These are phyloP conservation scores for Caligus rogercresseyi DNA, from an alignment of 1,140 invertebrate species.

Conservation along the genomic window DNA sequence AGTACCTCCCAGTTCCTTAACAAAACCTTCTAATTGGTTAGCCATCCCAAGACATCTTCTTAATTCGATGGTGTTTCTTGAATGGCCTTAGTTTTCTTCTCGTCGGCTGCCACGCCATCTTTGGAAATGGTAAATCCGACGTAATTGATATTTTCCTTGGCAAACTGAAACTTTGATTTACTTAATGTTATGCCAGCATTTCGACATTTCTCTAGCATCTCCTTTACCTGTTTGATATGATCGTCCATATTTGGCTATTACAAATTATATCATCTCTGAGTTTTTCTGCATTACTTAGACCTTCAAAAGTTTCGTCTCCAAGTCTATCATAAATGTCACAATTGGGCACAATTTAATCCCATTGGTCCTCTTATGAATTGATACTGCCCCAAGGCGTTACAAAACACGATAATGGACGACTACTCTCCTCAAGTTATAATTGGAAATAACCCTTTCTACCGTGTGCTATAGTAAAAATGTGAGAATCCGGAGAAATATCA, in stretches of 20 bases:
- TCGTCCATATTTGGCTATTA: background rate
- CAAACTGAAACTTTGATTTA: background rate
- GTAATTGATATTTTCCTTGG: background rate
- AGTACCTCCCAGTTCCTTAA: background rate
- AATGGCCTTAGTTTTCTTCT: background rate
- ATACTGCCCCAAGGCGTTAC: background rate
- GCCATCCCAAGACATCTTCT: background rate
- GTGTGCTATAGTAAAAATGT: background rate
- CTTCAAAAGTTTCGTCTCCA: background rate
- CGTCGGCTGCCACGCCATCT: background rate
- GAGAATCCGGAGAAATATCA: background rate
- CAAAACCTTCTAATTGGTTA: background rate
- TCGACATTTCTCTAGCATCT: background rate
- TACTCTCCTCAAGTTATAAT: background rate
- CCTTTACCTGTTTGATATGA: background rate
- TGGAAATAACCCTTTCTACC: background rate
- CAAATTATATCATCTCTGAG: background rate
- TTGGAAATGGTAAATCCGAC: background rate
- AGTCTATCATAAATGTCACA: background rate
- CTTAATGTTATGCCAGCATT: background rate
- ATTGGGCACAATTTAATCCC: background rate
- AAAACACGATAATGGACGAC: background rate
- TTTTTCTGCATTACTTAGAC: too few relatives aligned
- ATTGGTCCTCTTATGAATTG: too few relatives aligned
- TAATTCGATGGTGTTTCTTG: background rate